phyloP scores from a whole-genome alignment of 2,797 vertebrate species.

The Spheniscus humboldti region DNA sequence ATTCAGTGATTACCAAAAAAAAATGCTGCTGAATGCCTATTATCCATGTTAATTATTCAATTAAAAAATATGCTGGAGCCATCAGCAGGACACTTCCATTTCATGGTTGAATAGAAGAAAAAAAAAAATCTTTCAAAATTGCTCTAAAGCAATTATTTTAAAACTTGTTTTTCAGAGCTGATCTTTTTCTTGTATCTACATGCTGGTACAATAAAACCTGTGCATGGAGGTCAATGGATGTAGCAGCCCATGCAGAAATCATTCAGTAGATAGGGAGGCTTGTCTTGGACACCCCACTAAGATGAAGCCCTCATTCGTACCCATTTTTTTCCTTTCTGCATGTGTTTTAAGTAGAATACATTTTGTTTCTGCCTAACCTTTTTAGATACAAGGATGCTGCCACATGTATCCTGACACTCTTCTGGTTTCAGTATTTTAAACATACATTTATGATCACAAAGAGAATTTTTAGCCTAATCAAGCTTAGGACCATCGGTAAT shows the following conservation, averaged over 20 bases:
- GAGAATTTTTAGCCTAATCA: not conserved
- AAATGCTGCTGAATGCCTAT: not conserved
- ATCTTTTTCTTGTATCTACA: not conserved
- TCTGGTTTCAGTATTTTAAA: not conserved
- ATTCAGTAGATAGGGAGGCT: not conserved
- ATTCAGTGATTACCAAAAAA: slow-evolving; percentile 41
- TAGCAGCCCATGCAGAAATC: not conserved
- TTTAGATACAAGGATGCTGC: not conserved
- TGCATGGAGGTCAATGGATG: not conserved
- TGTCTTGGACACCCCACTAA: not conserved
- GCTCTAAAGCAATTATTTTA: slow-evolving; percentile 32
- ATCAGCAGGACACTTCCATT: slow-evolving; percentile 50
- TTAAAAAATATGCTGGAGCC: slow-evolving; percentile 50
- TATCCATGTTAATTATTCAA: slow-evolving; percentile 52
- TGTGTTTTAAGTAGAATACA: not conserved
- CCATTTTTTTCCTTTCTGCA: not conserved
- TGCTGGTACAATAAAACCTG: not conserved
- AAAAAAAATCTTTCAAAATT: slow-evolving; percentile 7
- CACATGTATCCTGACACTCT: not conserved
- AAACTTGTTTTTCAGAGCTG: slow-evolving; percentile 5
- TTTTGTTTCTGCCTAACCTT: not conserved
- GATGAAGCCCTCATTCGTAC: not conserved
- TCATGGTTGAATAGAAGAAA: not conserved
- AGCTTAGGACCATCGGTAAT: not conserved
- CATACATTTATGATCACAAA: not conserved